Evolutionary conservation across 2,113 vertebrate genomes (phyloP), one percentile per base, ranked within the genome.

Genomic region (Amphiprion percula): DNA sequence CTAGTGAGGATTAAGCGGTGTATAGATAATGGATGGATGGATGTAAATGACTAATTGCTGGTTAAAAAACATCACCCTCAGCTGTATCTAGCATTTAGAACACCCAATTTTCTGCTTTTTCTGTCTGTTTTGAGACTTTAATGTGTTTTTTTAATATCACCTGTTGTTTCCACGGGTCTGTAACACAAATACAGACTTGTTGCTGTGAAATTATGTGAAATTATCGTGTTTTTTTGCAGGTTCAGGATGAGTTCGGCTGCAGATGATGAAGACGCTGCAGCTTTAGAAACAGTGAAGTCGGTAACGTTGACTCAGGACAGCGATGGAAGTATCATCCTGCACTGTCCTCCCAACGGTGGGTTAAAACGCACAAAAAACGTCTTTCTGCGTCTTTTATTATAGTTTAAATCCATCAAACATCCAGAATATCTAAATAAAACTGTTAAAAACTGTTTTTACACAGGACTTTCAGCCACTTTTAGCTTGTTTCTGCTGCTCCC

Each of bases 251-350:
- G 97, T 93, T 96, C 95, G 94, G 95, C 94, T 84, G 94, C 96
- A 85, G 97, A 97, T 85, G 96, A 96, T 39, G 95, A 96, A 82
- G 95, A 95, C 62, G 95, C 95, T 85, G 93, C 96, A 56, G 94
- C 95, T 83, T 90, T 98, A 89, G 96, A 97, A 92, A 95, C 94
- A 11, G 96, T 97, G 84, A 96, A 96, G 89, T 96, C 98, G 16
- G 96, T 99, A 81, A 98, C 97, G 11, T 94, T 98, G 79, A 97
- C 96, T 70, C 97, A 96, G 87, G 97, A 98, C 86, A 96, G 96
- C 7, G 97, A 99, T 85, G 98, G 97, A 55, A 98, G 96, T 87
- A 95, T 99, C 88, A 96, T 98, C 74, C 96, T 99, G 90, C 98
- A 98, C 84, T 99, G 97, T 88, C 96, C 97, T 86, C 94, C 94